Percentiles rank a stretch among this genome's conserved stretches.
These are phyloP conservation scores for Neocrepidodera transversa DNA, from an alignment of 2,888 invertebrate species.

Conservation along the genomic window DNA sequence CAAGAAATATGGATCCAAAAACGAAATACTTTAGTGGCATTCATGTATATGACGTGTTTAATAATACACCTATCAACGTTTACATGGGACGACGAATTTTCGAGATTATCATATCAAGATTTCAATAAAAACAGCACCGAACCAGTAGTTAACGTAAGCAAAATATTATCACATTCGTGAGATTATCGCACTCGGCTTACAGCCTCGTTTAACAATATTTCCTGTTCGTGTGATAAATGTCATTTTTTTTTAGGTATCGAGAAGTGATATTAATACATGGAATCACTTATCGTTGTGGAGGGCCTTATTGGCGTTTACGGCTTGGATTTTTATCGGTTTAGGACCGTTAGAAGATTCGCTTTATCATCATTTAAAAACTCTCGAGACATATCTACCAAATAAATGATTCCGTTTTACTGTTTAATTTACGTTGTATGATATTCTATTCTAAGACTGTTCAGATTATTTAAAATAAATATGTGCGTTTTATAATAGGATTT, in stretches of 20 bases:
- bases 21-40: constrained; percentile 51
- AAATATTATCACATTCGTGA: no score
- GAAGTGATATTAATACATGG: constrained; percentile 66
- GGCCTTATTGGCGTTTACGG: constrained; percentile 66
- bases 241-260: constrained; percentile 61
- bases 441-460: constrained; percentile 29
- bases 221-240: no score
- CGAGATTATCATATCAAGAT: constrained; percentile 46
- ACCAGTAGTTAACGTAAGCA: constrained; percentile 24
- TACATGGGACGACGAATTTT: constrained; percentile 55
- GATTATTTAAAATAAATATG: constrained; percentile 24
- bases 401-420: constrained; percentile 41
- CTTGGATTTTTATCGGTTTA: constrained; percentile 66
- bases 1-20: constrained; percentile 51
- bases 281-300: constrained; percentile 69
- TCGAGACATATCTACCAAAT: constrained; percentile 53
- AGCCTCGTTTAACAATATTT: no score
- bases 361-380: constrained; percentile 61
- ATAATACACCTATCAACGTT: constrained; percentile 54
- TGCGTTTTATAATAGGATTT: background rate
- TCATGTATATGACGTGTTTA: constrained; percentile 53
- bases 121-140: constrained; percentile 19
- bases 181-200: no score
- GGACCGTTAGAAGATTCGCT: constrained; percentile 64
- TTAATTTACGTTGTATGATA: constrained; percentile 16